Base-by-base conservation (phyloP, 2,888 invertebrate species). In the Pterostichus madidus region DNA sequence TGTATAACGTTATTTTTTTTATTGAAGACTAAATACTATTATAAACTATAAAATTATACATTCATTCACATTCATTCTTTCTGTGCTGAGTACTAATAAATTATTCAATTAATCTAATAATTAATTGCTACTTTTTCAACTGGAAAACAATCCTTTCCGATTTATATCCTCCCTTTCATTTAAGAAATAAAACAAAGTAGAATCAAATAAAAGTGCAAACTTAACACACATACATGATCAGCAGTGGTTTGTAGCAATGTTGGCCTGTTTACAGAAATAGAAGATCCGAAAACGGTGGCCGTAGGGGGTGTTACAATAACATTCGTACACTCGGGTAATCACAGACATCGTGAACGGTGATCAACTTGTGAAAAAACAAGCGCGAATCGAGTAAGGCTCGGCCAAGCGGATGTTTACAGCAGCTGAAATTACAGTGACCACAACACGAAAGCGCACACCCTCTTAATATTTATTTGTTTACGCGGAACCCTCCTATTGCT, bases 401-500 rank as follows among this genome's bases (percentile, higher is more conserved):
- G 68, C 44, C 68, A 71, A 75, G 52, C 78, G 56, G 44, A 46
- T 79, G 79, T 79, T 79, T 79, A 79, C 79, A 59, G 61, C 44
- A 46, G 68, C 64, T 79, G 79, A 64, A 79, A 79, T 64, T 79
- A 53, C 79, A 79, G 68, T 79, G 79, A 79, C 79, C 79, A 79
- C 78, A 78, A 59, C 78, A 78, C 78, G 59, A 59, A 78, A 78
- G 59, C 79, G 83, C 83, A 77, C 83, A 80, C 81, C 84, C 83
- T 84, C 82, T 83, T 84, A 84, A 85, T 86, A 86, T 87, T 86
- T 87, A 86, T 87, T 86, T 87, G 87, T 87, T 87, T 86, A 86
- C 86, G 85, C 83, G 61, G 73, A 71, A 56, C 59, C 68, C 76
- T 84, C 76, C 81, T 78, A 44, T 82, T 81, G 81, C 83, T 83